Evolutionary conservation across 2,113 vertebrate genomes (phyloP).

Genomic region (Dicerorhinus sumatrensis): DNA sequence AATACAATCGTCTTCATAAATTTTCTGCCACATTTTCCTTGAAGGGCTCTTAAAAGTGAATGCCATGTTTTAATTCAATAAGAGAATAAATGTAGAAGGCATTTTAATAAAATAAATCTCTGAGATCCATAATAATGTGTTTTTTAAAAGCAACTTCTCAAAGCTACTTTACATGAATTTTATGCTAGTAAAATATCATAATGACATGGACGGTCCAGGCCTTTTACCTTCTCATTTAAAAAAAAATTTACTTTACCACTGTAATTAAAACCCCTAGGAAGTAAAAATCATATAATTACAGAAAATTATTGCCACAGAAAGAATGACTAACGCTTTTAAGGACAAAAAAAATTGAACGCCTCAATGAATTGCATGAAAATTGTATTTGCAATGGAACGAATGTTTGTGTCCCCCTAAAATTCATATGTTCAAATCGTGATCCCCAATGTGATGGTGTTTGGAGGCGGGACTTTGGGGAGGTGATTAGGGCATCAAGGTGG

Average conservation of each 20-base stretch:
- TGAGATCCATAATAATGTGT: slow-evolving; percentile 4
- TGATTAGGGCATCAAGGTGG: not conserved
- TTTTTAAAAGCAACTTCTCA: slow-evolving; percentile 53
- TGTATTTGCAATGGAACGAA: not conserved
- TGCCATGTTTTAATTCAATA: slow-evolving; percentile 21
- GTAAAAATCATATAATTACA: slow-evolving; percentile 49
- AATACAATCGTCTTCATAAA: slow-evolving; percentile 53
- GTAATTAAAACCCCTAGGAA: slow-evolving; percentile 30
- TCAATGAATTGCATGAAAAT: not conserved
- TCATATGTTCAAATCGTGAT: not conserved
- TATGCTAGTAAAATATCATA: slow-evolving; percentile 25
- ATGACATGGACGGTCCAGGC: not conserved
- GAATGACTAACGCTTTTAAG: not conserved
- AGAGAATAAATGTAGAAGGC: not conserved
- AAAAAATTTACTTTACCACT: slow-evolving; percentile 3
- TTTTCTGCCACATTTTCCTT: slow-evolving; percentile 31
- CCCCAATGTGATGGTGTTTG: not conserved
- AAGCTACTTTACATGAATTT: slow-evolving; percentile 32
- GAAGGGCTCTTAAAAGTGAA: not conserved
- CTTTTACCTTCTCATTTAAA: slow-evolving; percentile 38
- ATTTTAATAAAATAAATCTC: slow-evolving; percentile 64
- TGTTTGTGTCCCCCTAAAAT: not conserved
- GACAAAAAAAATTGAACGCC: not conserved
- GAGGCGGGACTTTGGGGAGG: not conserved
- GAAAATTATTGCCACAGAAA: slow-evolving; percentile 32